Percentiles rank a stretch among this genome's conserved stretches.
Conservation (phyloP, 2,888 invertebrate species). For the Erebia ligea region DNA sequence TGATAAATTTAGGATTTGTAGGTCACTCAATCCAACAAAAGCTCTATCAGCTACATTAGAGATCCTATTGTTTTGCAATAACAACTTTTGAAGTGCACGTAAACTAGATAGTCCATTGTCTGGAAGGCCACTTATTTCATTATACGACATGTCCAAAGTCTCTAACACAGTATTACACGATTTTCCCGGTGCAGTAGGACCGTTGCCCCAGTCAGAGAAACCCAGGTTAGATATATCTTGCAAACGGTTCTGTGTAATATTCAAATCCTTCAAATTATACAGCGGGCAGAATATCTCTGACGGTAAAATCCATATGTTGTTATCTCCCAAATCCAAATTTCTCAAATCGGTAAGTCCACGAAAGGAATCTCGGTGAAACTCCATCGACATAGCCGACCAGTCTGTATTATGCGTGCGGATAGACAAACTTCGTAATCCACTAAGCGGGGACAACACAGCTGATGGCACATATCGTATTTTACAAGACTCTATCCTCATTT, state of each 20-base stretch:
- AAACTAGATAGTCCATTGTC: conserved; percentile 88
- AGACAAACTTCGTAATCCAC: conserved; percentile 86
- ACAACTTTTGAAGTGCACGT: conserved; percentile 86
- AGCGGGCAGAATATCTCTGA: conserved; percentile 88
- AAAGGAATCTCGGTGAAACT: conserved; percentile 88
- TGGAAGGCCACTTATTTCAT: conserved; percentile 88
- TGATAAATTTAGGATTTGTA: conserved; percentile 90
- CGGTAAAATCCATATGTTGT: conserved; percentile 90
- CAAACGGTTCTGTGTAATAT: conserved; percentile 89
- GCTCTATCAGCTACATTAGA: conserved; percentile 89
- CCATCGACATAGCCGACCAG: conserved; percentile 91
- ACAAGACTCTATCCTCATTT: conserved; percentile 89
- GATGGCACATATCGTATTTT: conserved; percentile 89
- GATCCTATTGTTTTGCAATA: conserved; percentile 90
- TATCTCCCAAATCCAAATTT: conserved; percentile 88
- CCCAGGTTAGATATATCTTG: conserved; percentile 90
- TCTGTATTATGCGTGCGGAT: conserved; percentile 90
- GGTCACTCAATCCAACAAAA: conserved; percentile 86
- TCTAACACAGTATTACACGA: conserved; percentile 88
- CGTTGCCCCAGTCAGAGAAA: conserved; percentile 88
- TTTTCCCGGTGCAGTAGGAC: conserved; percentile 86
- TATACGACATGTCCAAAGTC: conserved; percentile 88
- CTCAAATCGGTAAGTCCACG: conserved; percentile 86
- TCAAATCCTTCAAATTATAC: conserved; percentile 86
- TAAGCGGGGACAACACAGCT: conserved; percentile 86